phyloP scores from a whole-genome alignment of 2,113 vertebrate species.

The Marmota flaviventris region DNA sequence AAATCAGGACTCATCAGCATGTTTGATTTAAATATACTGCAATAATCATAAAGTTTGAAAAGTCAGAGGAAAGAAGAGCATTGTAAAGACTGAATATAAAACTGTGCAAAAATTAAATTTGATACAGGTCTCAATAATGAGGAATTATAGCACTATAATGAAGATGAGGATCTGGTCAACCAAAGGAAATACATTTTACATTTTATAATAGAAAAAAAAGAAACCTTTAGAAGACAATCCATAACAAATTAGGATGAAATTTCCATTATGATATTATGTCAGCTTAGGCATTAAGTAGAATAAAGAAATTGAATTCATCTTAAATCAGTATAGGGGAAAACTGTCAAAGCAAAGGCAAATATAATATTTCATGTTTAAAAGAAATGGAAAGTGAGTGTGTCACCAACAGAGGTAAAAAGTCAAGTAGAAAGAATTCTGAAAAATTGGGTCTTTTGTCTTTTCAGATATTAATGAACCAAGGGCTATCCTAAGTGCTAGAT shows the following conservation, averaged over 20 bases:
- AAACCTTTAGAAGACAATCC: not conserved
- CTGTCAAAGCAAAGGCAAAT: slow-evolving; percentile 27
- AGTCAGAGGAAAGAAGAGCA: not conserved
- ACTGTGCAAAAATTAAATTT: not conserved
- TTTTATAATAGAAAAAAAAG: not conserved
- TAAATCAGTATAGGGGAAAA: not conserved
- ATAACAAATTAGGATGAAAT: slow-evolving; percentile 9
- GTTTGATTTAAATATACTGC: not conserved
- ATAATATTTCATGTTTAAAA: not conserved
- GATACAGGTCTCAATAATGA: not conserved
- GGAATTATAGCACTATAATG: not conserved
- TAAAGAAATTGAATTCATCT: slow-evolving; percentile 23
- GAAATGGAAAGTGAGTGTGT: not conserved
- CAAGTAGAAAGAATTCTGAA: slow-evolving; percentile 32
- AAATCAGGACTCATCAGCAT: not conserved
- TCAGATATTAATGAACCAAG: not conserved
- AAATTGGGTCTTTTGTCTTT: not conserved
- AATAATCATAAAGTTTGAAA: not conserved
- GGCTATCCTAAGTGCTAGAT: not conserved
- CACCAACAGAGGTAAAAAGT: not conserved
- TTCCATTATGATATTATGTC: not conserved
- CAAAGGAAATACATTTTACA: not conserved
- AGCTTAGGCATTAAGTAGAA: not conserved
- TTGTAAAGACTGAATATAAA: not conserved
- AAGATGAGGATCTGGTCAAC: not conserved